These are phyloP conservation scores for Harpegnathos saltator DNA, from an alignment of 1,140 invertebrate species.

Conservation along the genomic window DNA sequence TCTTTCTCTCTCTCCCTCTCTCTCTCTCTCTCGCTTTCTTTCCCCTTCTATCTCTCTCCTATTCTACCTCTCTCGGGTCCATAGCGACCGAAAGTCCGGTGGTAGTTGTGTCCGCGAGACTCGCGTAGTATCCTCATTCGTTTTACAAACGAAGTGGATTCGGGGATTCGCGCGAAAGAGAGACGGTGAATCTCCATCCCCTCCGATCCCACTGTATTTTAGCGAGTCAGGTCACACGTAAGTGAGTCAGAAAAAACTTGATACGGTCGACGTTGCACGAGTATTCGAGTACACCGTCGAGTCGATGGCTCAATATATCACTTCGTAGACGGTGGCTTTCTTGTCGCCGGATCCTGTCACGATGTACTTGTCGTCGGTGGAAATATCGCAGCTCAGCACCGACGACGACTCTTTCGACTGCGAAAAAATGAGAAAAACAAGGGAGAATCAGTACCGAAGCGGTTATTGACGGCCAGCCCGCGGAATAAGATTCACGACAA, in stretches of 20 bases:
- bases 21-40: no score
- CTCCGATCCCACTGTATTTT: constrained; percentile 22
- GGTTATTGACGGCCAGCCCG: no score
- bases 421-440: constrained; percentile 82
- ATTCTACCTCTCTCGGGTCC: background rate
- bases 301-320: constrained; percentile 91
- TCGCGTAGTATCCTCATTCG: no score
- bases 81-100: no score
- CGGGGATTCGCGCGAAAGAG: constrained; percentile 5
- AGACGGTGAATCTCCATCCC: constrained; percentile 5
- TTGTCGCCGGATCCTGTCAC: constrained; percentile 99
- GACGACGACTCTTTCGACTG: constrained; percentile 99
- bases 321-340: constrained; percentile 99
- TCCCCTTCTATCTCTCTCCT: background rate
- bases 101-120: no score
- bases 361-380: constrained; percentile 99
- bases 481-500: background rate
- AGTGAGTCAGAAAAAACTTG: constrained; percentile 78
- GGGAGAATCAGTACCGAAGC: background rate
- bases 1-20: background rate
- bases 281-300: constrained; percentile 49
- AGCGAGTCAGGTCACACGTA: constrained; percentile 19
- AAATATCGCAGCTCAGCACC: constrained; percentile 99
- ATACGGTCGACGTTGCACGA: constrained; percentile 14
- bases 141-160: no score